Conservation (phyloP, 2,797 vertebrate species). For the Rhincodon typus region DNA sequence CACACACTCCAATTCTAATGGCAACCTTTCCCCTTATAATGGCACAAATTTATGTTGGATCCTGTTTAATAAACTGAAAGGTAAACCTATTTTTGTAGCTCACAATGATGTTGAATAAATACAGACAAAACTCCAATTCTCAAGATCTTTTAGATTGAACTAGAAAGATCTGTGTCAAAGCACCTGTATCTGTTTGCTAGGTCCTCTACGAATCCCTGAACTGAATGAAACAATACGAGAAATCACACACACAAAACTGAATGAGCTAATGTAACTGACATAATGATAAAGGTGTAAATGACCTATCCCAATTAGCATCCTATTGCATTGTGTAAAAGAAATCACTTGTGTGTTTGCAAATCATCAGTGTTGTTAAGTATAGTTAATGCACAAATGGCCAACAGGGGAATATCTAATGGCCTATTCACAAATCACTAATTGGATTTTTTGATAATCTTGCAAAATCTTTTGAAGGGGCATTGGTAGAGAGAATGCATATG, state of each 20-base stretch:
- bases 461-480: neutral
- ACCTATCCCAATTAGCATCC: neutral
- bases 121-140: neutral
- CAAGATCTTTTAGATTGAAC: neutral
- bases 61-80: neutral
- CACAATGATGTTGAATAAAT: neutral
- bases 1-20: neutral
- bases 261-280: neutral
- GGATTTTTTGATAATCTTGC: neutral
- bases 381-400: neutral
- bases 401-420: neutral
- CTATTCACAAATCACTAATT: neutral
- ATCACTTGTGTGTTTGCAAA: neutral
- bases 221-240: neutral
- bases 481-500: neutral
- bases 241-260: neutral
- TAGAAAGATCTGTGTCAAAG: neutral
- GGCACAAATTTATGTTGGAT: neutral
- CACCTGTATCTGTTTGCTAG: neutral
- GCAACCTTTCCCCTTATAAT: neutral
- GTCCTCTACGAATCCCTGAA: neutral
- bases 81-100: neutral
- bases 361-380: neutral
- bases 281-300: neutral
- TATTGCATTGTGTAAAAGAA: neutral